These are phyloP conservation scores for Exaiptasia diaphana DNA, from an alignment of 64 coral and sea anemone genomes.

Conservation along the genomic window DNA sequence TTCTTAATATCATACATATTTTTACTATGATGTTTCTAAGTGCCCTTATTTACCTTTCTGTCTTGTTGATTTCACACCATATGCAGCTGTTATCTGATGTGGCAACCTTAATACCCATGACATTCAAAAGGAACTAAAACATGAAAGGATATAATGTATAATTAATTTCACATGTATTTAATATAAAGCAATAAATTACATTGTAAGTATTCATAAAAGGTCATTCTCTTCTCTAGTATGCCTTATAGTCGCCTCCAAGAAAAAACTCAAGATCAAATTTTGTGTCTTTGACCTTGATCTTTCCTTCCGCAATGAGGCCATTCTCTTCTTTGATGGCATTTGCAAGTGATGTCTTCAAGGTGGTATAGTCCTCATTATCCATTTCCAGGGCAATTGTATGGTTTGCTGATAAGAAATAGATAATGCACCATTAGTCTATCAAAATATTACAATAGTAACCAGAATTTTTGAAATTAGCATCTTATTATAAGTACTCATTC, in stretches of 20 bases:
- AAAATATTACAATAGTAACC: background rate
- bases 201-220: background rate
- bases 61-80: conserved; percentile 53
- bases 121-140: conserved; percentile 43
- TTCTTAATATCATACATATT: too few relatives aligned
- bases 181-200: background rate
- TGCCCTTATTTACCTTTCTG: conserved; percentile 36
- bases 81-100: conserved; percentile 33
- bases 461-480: too few relatives aligned
- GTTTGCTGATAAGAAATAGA: conserved; percentile 5
- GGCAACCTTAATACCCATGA: conserved; percentile 56
- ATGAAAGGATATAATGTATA: conserved; percentile 13
- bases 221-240: background rate
- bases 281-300: conserved; percentile 10
- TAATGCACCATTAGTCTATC: background rate
- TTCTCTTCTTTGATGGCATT: conserved; percentile 53
- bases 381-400: conserved; percentile 45
- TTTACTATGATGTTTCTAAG: too few relatives aligned
- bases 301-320: background rate
- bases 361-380: conserved; percentile 24
- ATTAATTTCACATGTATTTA: background rate
- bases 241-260: conserved; percentile 70
- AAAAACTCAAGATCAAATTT: conserved; percentile 46
- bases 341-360: background rate
- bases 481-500: too few relatives aligned